phyloP scores from a whole-genome alignment of 2,113 vertebrate species.

The Aegithalos caudatus region DNA sequence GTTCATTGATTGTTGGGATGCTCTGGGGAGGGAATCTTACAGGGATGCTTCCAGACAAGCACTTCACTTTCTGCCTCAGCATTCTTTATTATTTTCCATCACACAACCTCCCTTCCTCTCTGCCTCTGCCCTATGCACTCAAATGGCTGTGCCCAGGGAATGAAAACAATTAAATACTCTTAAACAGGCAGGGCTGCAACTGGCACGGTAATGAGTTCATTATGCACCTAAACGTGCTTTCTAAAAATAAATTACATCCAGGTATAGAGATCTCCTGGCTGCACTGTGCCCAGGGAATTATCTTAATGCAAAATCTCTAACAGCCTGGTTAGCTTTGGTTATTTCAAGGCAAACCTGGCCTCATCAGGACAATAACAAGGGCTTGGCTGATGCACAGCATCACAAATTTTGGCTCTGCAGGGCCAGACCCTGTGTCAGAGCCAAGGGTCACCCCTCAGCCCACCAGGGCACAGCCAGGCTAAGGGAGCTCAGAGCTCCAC shows the following conservation, averaged over 20 bases:
- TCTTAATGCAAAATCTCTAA: neutral
- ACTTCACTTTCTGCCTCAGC: neutral
- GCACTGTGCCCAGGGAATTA: neutral
- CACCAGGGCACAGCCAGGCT: neutral
- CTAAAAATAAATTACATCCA: slow-evolving; percentile 50
- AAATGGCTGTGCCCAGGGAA: neutral
- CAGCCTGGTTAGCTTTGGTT: neutral
- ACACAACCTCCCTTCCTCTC: neutral
- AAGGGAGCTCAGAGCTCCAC: neutral
- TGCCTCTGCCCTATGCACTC: neutral
- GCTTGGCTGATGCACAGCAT: neutral
- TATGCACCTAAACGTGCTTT: slow-evolving; percentile 2
- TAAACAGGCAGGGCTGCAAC: neutral
- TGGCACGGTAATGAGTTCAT: slow-evolving; percentile 11
- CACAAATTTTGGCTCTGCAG: neutral
- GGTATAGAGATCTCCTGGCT: neutral
- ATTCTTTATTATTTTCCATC: neutral
- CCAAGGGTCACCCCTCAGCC: neutral
- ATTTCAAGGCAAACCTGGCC: neutral
- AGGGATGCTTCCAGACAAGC: neutral
- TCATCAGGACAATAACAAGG: neutral
- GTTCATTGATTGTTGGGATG: neutral
- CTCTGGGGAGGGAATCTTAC: neutral
- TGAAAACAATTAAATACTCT: slow-evolving; percentile 34
- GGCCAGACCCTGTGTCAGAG: neutral